Base-by-base conservation (phyloP, 2,113 vertebrate genomes). In the Archocentrus centrarchus region DNA sequence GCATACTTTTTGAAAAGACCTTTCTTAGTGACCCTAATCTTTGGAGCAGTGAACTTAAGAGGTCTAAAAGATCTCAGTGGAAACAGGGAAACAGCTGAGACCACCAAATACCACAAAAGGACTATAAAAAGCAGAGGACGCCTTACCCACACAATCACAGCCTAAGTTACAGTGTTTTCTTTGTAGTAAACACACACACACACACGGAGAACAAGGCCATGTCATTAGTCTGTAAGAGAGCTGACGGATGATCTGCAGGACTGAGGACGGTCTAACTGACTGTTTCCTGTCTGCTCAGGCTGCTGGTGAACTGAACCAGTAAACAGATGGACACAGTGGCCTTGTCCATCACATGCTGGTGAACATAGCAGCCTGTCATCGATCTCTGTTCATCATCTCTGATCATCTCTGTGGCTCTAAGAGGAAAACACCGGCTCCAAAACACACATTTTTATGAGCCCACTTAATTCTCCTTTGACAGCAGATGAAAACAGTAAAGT, bases 221-320 rank as follows among this genome's bases (percentile, higher is more conserved):
- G 77, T 18, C 11, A 30, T 59, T 79, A 20, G 86, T 76, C 11
- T 76, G 57, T 63, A 58, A 32, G 11, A 22, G 32, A 39, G 37
- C 81, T 90, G 90, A 92, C 85, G 84, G 86, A 91, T 85, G 76
- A 85, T 63, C 60, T 66, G 50, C 27, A 41, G 18, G 57, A 24
- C 73, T 58, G 61, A 3, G 60, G 60, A 62, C 17, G 4, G 32
- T 24, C 60, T 81, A 61, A 62, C 27, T 35, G 78, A 81, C 77
- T 73, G 86, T 78, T 89, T 89, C 83, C 85, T 84, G 89, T 89
- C 81, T 78, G 79, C 63, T 57, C 30, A 50, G 14, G 59, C 63
- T 44, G 59, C 76, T n/a, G 53, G n/a, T 41, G n/a, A 76, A 87
- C 64, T 6, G 37, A 37, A 37, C 37, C 75, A 84, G 78, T 78